phyloP scores from a whole-genome alignment of 2,797 vertebrate genomes.

The Apodemus agrarius region DNA sequence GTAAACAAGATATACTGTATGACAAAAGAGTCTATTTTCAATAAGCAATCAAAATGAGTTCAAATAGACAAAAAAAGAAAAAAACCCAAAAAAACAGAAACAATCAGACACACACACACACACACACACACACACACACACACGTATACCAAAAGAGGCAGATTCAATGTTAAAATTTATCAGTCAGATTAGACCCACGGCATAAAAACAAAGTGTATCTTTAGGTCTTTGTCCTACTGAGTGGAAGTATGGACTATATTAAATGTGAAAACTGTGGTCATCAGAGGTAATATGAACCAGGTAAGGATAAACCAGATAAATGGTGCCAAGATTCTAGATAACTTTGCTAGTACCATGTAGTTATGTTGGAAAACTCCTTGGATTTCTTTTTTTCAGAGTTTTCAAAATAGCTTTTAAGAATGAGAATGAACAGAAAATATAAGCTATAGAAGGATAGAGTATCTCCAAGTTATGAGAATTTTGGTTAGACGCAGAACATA shows the following conservation, averaged over 20 bases:
- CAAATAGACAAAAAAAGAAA: neutral
- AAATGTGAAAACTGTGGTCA: conserved; percentile 44
- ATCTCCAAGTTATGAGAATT: neutral
- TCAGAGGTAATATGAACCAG: neutral
- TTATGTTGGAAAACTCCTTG: neutral
- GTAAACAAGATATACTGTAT: neutral
- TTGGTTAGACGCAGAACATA: neutral
- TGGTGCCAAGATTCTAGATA: neutral
- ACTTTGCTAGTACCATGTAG: neutral
- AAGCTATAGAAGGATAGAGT: neutral
- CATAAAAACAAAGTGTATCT: neutral
- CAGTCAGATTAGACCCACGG: conserved; percentile 17
- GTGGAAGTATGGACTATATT: neutral
- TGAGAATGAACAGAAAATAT: neutral
- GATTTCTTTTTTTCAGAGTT: neutral
- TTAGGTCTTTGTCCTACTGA: neutral
- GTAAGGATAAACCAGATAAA: neutral
- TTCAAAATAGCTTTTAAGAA: neutral
- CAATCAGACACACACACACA: too few species aligned
- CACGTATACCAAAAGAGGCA: neutral
- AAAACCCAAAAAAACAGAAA: neutral
- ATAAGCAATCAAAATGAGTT: neutral
- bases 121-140: neutral
- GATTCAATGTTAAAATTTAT: conserved; percentile 5
- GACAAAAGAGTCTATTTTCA: neutral